Percentiles rank a stretch among this genome's conserved stretches.
phyloP scores from a whole-genome alignment of 2,888 invertebrate species.

The Sialis lutaria region DNA sequence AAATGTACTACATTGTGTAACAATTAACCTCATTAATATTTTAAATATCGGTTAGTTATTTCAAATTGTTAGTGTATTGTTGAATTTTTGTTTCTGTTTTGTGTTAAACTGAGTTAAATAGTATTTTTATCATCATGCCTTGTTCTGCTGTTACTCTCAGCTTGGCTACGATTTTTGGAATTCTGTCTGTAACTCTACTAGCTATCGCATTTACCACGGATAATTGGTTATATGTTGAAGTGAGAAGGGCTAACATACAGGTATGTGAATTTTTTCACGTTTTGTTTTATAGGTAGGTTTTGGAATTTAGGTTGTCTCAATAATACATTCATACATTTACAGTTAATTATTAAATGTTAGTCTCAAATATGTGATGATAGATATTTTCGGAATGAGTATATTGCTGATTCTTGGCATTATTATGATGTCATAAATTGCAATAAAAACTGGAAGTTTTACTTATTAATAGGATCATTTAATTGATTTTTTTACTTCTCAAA shows the following conservation, averaged over 20 bases:
- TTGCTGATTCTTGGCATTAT: no score
- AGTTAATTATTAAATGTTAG: no score
- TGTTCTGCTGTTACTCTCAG: constrained; percentile 90
- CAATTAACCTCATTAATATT: not conserved
- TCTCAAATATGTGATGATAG: no score
- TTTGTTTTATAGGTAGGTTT: no score
- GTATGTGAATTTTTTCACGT: constrained; percentile 29
- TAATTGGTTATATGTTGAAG: constrained; percentile 92
- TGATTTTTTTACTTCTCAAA: no score
- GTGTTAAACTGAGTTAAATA: not conserved
- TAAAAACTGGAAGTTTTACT: no score
- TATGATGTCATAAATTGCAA: no score
- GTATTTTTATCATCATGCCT: constrained; percentile 50
- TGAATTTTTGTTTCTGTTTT: not conserved
- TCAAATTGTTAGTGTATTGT: not conserved
- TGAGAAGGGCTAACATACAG: constrained; percentile 75
- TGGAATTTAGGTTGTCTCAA: no score
- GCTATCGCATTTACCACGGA: constrained; percentile 92
- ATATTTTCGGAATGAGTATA: no score
- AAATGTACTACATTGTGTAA: not conserved
- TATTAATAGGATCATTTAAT: no score
- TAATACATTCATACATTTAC: no score
- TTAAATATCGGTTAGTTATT: not conserved
- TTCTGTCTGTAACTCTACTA: constrained; percentile 82
- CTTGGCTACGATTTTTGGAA: constrained; percentile 88